These are phyloP conservation scores for Sylvia borin DNA, from an alignment of 2,797 vertebrate genomes.

Conservation along the genomic window DNA sequence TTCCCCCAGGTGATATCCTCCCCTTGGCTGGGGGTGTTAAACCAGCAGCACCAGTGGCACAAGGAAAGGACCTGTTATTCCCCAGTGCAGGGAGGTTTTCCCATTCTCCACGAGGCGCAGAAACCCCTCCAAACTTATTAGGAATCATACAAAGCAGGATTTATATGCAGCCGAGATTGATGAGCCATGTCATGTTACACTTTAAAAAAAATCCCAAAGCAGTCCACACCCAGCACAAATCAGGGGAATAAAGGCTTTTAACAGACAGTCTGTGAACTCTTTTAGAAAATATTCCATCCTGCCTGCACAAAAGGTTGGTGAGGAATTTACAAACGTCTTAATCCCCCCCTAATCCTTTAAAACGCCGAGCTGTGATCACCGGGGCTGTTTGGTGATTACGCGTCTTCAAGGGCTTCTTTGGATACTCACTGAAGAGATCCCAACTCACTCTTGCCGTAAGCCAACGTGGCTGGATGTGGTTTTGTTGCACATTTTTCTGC, in stretches of 20 bases:
- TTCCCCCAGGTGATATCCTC: neutral
- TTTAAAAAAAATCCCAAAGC: neutral
- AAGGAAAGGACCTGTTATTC: constrained; percentile 10
- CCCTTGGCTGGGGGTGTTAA: neutral
- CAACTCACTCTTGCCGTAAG: neutral
- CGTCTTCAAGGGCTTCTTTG: constrained; percentile 10
- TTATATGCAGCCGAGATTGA: neutral
- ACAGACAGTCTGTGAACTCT: constrained; percentile 24
- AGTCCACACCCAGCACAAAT: constrained; percentile 20
- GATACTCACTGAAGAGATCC: neutral
- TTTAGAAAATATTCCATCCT: constrained; percentile 43
- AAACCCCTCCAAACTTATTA: neutral
- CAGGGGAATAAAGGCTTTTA: constrained; percentile 20
- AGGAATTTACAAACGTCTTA: constrained; percentile 52
- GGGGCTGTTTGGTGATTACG: neutral
- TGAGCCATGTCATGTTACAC: neutral
- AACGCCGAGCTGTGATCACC: constrained; percentile 13
- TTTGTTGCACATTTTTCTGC: neutral
- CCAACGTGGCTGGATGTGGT: neutral
- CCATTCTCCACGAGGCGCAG: neutral
- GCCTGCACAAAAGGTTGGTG: constrained; percentile 41
- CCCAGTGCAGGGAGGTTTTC: neutral
- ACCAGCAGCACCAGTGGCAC: constrained; percentile 15
- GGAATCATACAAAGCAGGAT: neutral
- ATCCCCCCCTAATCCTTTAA: constrained; percentile 44